phyloP scores from a whole-genome alignment of 2,113 vertebrate genomes.

The Bagarius yarrelli region DNA sequence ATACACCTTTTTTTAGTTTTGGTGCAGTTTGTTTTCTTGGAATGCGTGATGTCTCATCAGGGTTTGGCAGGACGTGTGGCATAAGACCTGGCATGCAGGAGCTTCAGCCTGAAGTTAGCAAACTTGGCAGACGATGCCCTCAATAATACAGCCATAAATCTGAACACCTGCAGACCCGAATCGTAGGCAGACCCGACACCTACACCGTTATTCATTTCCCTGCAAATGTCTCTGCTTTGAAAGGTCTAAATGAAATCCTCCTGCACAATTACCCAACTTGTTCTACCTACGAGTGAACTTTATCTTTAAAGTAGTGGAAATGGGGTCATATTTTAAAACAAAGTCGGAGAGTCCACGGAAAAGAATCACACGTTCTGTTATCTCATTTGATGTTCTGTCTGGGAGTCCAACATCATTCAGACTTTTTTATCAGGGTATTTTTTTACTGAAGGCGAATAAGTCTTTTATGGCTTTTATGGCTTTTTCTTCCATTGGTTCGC shows the following conservation, averaged over 20 bases:
- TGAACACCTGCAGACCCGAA: conserved; percentile 56
- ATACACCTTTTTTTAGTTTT: conserved; percentile 12
- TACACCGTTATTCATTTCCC: conserved; percentile 52
- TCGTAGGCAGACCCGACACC: conserved; percentile 9
- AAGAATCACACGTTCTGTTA: conserved; percentile 6
- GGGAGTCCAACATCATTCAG: background rate
- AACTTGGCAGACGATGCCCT: conserved; percentile 61
- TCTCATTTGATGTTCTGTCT: conserved; percentile 17
- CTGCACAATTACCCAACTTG: conserved; percentile 57
- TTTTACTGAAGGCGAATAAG: conserved; percentile 2
- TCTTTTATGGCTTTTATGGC: conserved; percentile 16
- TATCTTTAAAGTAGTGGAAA: conserved; percentile 46
- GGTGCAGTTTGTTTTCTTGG: conserved; percentile 32
- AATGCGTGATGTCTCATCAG: conserved; percentile 42
- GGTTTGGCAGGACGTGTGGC: conserved; percentile 60
- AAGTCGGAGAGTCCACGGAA: conserved; percentile 23
- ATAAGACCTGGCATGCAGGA: conserved; percentile 55
- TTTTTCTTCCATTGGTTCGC: conserved; percentile 27
- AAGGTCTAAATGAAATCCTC: conserved; percentile 37
- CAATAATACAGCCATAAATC: conserved; percentile 67
- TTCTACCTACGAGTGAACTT: conserved; percentile 44
- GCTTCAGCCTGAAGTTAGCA: conserved; percentile 42
- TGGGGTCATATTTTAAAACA: conserved; percentile 29
- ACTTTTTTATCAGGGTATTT: conserved; percentile 22
- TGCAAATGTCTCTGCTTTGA: conserved; percentile 55